phyloP scores from a whole-genome alignment of 2,888 invertebrate species.

The Heteromyza rotundicornis region DNA sequence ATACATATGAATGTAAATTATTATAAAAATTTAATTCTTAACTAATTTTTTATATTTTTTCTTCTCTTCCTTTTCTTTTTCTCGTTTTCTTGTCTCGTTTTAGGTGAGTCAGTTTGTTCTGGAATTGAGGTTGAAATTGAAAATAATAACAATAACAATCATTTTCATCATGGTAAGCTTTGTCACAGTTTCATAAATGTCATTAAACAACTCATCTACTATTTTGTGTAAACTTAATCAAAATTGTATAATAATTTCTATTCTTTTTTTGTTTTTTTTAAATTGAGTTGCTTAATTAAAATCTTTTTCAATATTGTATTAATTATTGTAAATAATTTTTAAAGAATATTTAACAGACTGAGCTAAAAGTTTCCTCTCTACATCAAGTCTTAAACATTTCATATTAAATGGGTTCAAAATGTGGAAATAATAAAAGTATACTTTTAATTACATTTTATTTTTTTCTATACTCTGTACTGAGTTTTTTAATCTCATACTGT shows the following conservation, averaged over 20 bases:
- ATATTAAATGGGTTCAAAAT: too few relatives aligned
- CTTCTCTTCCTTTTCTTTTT: slow-evolving; percentile 27
- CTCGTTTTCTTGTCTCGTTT: slow-evolving; percentile 37
- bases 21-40: too few relatives aligned
- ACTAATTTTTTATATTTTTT: slow-evolving; percentile 21
- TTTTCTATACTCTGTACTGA: too few relatives aligned
- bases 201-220: slow-evolving; percentile 43
- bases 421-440: too few relatives aligned
- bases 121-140: slow-evolving; percentile 63
- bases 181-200: slow-evolving; percentile 61
- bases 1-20: neutral
- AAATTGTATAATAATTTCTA: neutral
- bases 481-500: too few relatives aligned
- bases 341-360: too few relatives aligned
- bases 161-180: slow-evolving; percentile 63
- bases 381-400: too few relatives aligned
- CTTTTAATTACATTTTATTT: too few relatives aligned
- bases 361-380: too few relatives aligned
- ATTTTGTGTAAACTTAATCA: neutral
- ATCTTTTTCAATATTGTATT: too few relatives aligned
- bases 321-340: too few relatives aligned
- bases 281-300: too few relatives aligned
- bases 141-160: slow-evolving; percentile 62
- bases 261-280: neutral
- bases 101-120: slow-evolving; percentile 63